Evolutionary conservation across 1,140 invertebrate species (phyloP), one percentile per base, ranked within the genome.

Genomic region (Drosophila ironensis): DNA sequence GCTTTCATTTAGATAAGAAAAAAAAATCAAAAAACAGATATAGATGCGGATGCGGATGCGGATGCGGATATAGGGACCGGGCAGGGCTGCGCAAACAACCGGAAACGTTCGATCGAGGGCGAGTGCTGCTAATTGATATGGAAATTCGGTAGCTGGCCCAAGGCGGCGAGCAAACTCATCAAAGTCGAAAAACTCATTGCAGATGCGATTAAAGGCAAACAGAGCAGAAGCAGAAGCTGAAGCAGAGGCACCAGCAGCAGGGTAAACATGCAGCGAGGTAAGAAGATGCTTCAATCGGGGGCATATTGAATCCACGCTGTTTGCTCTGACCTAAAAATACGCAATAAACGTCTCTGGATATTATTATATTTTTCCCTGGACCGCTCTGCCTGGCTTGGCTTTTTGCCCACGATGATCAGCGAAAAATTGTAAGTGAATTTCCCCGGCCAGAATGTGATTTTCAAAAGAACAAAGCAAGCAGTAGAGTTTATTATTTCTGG

Each of bases 221-320:
- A 56, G 33, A 16, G 12, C 12, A 37, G n/a, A n/a, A n/a, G n/a
- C n/a, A n/a, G n/a, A n/a, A n/a, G n/a, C n/a, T n/a, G n/a, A n/a
- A n/a, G n/a, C n/a, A n/a, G n/a, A n/a, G n/a, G n/a, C n/a, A n/a
- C n/a, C 33, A 37, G 12, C 14, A 33, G 47, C 28, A 12, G 41
- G 24, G 57, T 33, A 59, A 70, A 63, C 35, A 82, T 82, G 78
- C 78, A 82, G 78, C 68, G 77, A 84, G 77, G 78, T 84, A 84
- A 82, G 77, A 14, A 42, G 40, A 40, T 28, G 38, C 38, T 60
- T 27, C 57, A 38, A 38, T 45, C 38, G 57, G 25, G 24, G 4
- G 12, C 37, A 38, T 45, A 51, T 67, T 51, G 37, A 48, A 12
- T 19, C 28, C 4, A 2, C 6, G 4, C 66, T 70, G 64, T 54